Base-by-base conservation (phyloP, 1,140 invertebrate genomes). In the Cydia pomonella region DNA sequence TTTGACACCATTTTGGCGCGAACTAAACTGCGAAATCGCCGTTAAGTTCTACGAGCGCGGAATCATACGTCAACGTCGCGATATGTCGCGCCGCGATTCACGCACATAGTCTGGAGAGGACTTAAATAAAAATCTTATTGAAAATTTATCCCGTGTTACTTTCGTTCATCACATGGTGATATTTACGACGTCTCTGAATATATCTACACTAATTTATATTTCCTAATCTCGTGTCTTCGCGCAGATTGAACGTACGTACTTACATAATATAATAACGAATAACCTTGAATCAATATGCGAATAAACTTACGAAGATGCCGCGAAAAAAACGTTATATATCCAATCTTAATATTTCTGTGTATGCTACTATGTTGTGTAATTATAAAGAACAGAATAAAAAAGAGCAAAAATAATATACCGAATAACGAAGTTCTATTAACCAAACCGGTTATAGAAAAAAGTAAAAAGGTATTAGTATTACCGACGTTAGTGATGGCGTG, bases 291-390 rank as follows among this genome's bases (percentile, higher is more conserved):
- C 4, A 44, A 44, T 16, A 50, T 50, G 47, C 16, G n/a, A 50
- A 5, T 50, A 50, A 50, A 50, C 47, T 50, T 18, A 50, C 47
- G 47, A 50, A 50, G 47, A n/a, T 50, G n/a, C 47, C 47, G 47
- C 47, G n/a, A 18, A 50, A 50, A 50, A 18, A 5, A 3, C 47
- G 5, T 5, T n/a, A 7, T 18, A 50, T n/a, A n/a, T 50, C 3
- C 16, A 7, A 18, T 50, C 47, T 7, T 50, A n/a, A 50, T 50
- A n/a, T n/a, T 50, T n/a, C 16, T 50, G 47, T n/a, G 47, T 6
- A 50, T 50, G n/a, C 2, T 50, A 50, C n/a, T 50, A 50, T 50
- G 47, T 18, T 3, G 47, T n/a, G n/a, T 50, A 6, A 2, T 50
- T 50, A 6, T 50, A 50, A n/a, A 50, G n/a, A 6, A 50, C n/a